Base-by-base conservation (phyloP, 2,888 invertebrate species). In the Drosophila barbarae region DNA sequence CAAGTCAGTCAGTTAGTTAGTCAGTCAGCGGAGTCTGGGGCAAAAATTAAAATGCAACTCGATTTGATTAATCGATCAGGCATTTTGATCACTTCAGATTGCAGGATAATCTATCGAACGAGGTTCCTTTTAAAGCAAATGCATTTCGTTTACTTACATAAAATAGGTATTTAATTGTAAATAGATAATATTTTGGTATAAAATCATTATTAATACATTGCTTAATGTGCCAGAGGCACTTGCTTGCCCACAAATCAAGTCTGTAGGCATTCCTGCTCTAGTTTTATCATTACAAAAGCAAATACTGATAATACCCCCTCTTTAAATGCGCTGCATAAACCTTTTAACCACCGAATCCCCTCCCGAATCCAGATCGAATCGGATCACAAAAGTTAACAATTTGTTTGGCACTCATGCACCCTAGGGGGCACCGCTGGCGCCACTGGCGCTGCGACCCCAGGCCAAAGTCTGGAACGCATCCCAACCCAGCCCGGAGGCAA, bases 21-120 rank as follows among this genome's bases (percentile, higher is more conserved):
- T 61, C 75, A 76, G 55, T 36, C 56, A 66, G 53, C 36, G 56
- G 61, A 61, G 79, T 46, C 64, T 55, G 41, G 36, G 46, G 56
- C 50, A 76, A 82, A 41, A 76, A 82, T 71, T 76, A 72, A 79
- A 73, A 71, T 65, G 61, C 71, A 64, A 74, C 70, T 72, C 65
- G 68, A 76, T 78, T 86, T 80, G 82, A 85, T 84, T 77, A 82
- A 85, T 85, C 78, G 82, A 82, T 80, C 57, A 63, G 65, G 36
- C 36, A 51, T 57, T 57, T 36, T 49, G 36, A 41, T 39, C 26
- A 5, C n/a, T 41, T 41, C 13, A 12, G 2, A 5, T 18, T 10
- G 18, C 39, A 39, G 39, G 39, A 39, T 39, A 21, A 39, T 39
- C 39, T 39, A 39, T 21, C 21, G 39, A 39, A 39, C 18, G 38